Percentiles rank a stretch among this genome's conserved stretches.
Conservation (phyloP, 2,113 vertebrate species). For the Sinocyclocheilus anshuiensis region DNA sequence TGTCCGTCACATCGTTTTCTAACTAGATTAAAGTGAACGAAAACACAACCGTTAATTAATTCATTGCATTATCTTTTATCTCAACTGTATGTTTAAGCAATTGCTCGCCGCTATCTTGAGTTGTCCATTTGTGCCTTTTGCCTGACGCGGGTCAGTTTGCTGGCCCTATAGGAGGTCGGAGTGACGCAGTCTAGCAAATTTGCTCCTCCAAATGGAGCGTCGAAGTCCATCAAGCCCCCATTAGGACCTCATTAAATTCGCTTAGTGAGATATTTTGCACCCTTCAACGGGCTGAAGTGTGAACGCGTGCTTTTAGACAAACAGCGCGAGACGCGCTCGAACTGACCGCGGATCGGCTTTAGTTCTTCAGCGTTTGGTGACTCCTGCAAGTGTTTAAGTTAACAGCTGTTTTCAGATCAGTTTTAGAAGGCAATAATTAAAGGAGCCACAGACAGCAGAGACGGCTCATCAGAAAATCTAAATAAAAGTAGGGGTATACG, state of each 20-base stretch:
- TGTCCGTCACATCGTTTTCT: not conserved
- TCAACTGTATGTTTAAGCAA: not conserved
- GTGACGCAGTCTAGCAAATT: slow-evolving; percentile 40
- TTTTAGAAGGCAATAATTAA: no score
- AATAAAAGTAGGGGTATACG: not conserved
- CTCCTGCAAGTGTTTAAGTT: not conserved
- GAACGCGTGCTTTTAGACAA: slow-evolving; percentile 57
- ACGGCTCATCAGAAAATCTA: not conserved
- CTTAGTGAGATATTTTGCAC: slow-evolving; percentile 64
- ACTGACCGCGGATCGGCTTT: slow-evolving; percentile 42
- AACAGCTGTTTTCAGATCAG: slow-evolving; percentile 39
- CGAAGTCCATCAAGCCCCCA: slow-evolving; percentile 59
- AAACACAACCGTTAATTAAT: slow-evolving; percentile 8
- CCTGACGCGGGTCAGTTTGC: slow-evolving; percentile 58
- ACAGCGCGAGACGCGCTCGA: not conserved
- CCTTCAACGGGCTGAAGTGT: slow-evolving; percentile 47
- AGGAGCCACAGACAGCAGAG: not conserved
- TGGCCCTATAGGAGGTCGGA: slow-evolving; percentile 51
- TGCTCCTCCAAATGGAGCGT: slow-evolving; percentile 58
- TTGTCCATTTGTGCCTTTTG: slow-evolving; percentile 69
- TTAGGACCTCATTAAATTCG: slow-evolving; percentile 63
- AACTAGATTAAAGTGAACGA: slow-evolving; percentile 13
- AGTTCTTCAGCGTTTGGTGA: not conserved
- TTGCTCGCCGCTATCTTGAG: not conserved
- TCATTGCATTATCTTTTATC: slow-evolving; percentile 13